phyloP scores from a whole-genome alignment of 2,113 vertebrate genomes.

The Hippoglossus stenolepis region DNA sequence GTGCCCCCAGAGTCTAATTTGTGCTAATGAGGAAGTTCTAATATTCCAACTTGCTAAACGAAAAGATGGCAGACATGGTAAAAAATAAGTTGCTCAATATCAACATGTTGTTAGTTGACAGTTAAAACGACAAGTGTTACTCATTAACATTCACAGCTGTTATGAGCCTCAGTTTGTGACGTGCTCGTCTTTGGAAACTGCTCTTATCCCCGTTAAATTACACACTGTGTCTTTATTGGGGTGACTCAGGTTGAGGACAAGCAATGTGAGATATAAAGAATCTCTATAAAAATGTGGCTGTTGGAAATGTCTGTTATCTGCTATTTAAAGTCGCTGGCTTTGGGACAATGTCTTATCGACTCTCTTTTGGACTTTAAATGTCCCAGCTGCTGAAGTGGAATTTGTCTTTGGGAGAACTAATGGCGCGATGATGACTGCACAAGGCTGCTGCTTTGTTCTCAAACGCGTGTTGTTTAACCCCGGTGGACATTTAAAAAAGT shows the following conservation, averaged over 20 bases:
- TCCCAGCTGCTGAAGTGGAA: constrained; percentile 12
- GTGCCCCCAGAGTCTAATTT: too few relatives aligned
- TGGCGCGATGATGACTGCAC: not conserved
- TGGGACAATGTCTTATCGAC: not conserved
- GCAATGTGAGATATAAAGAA: constrained; percentile 1
- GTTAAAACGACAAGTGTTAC: too few relatives aligned
- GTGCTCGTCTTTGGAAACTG: not conserved
- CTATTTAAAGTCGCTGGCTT: constrained; percentile 23
- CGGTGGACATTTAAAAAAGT: not conserved
- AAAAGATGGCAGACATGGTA: too few relatives aligned
- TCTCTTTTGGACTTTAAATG: constrained; percentile 12
- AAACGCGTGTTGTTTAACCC: constrained; percentile 1
- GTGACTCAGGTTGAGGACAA: not conserved
- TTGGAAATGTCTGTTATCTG: constrained; percentile 32
- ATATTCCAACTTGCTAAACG: not conserved
- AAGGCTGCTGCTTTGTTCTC: not conserved
- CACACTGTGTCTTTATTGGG: constrained; percentile 6
- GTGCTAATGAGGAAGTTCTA: too few relatives aligned
- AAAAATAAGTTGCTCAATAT: too few relatives aligned
- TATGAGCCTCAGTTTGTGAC: constrained; percentile 4
- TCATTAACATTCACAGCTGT: too few relatives aligned
- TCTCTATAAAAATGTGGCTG: constrained; percentile 16
- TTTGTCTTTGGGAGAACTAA: constrained; percentile 15
- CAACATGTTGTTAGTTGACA: not conserved
- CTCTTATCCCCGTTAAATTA: not conserved